phyloP scores from a whole-genome alignment of 2,797 vertebrate species.

The Enoplosus armatus region DNA sequence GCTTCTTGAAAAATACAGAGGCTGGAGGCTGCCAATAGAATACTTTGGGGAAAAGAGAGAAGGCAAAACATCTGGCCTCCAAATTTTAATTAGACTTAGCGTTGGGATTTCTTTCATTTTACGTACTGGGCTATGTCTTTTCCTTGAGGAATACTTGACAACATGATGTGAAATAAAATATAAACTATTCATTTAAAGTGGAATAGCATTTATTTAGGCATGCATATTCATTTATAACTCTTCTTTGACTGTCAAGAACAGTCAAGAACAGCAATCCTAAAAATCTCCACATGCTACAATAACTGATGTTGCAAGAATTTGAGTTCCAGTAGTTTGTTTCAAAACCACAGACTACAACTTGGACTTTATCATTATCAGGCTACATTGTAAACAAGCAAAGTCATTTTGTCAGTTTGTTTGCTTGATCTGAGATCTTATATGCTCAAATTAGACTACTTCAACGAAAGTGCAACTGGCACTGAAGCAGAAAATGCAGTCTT shows the following conservation, averaged over 20 bases:
- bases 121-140: constrained; percentile 61
- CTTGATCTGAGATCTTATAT: constrained; percentile 50
- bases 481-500: constrained; percentile 56
- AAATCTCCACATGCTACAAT: background rate
- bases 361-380: background rate
- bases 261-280: background rate
- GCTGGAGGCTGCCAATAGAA: constrained; percentile 78
- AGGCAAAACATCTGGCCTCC: constrained; percentile 87
- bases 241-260: constrained; percentile 1
- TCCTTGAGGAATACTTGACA: constrained; percentile 75
- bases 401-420: constrained; percentile 52
- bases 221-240: constrained; percentile 5
- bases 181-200: constrained; percentile 51
- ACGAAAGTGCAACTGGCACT: constrained; percentile 41
- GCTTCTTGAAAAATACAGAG: constrained; percentile 78
- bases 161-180: constrained; percentile 57
- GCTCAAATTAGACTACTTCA: constrained; percentile 58
- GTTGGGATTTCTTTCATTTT: constrained; percentile 82
- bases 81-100: constrained; percentile 86
- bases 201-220: constrained; percentile 36
- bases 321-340: background rate
- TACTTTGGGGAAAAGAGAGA: constrained; percentile 79
- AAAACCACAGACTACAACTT: constrained; percentile 6
- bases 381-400: constrained; percentile 39
- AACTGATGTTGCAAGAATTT: constrained; percentile 2